Evolutionary conservation across 2,888 invertebrate genomes (phyloP).

Genomic region (Rambutsinella grinnellia): DNA sequence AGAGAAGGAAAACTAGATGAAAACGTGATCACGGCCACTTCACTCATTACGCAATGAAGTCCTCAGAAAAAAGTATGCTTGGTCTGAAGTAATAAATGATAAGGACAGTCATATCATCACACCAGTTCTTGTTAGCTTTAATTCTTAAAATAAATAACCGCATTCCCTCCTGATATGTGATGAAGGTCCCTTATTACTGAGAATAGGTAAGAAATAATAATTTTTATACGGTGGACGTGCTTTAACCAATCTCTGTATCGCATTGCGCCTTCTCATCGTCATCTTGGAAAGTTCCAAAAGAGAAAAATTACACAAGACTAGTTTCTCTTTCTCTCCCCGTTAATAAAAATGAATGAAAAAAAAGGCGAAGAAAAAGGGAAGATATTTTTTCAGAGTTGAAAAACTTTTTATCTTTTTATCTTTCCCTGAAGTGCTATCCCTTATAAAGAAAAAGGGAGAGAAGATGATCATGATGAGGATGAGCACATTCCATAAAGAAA

Average conservation of each 20-base stretch:
- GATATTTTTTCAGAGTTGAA: slow-evolving; percentile 58
- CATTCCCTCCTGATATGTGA: not conserved
- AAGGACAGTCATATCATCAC: not conserved
- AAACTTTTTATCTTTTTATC: slow-evolving; percentile 67
- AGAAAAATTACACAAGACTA: not conserved
- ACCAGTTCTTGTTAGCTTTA: not conserved
- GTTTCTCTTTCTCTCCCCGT: slow-evolving; percentile 15
- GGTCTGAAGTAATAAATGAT: too few species aligned
- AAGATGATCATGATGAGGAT: not conserved
- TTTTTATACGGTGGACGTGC: not conserved
- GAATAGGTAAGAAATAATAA: slow-evolving; percentile 1
- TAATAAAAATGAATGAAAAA: slow-evolving; percentile 65
- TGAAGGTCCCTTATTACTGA: not conserved
- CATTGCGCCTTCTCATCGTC: too few species aligned
- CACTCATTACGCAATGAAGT: too few species aligned
- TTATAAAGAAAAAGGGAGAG: slow-evolving; percentile 49
- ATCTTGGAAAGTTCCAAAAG: not conserved
- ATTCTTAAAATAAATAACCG: not conserved
- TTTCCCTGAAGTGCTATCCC: slow-evolving; percentile 66
- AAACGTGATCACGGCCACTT: too few species aligned
- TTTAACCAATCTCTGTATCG: not conserved
- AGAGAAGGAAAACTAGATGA: too few species aligned
- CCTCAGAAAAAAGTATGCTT: too few species aligned
- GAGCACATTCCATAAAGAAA: not conserved
- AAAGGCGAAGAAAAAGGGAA: slow-evolving; percentile 31